Base-by-base conservation (phyloP, 2,113 vertebrate genomes). In the Pomatorhinus ruficollis region DNA sequence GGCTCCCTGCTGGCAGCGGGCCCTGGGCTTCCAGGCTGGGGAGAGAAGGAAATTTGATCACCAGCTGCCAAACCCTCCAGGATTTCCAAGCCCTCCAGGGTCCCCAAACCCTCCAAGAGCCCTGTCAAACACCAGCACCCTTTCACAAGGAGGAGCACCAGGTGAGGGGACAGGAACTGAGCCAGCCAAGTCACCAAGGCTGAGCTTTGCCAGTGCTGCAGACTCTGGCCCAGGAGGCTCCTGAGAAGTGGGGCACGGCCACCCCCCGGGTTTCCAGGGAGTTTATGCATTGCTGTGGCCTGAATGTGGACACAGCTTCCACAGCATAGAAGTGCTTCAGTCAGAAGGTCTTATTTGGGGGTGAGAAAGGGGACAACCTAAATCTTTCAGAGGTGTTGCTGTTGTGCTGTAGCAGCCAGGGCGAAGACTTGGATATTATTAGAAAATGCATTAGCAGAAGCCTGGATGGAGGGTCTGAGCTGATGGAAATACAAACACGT, bases 121-220 rank as follows among this genome's bases (percentile, higher is more conserved):
- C 30, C 72, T 5, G 5, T 39, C 47, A 24, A 37, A 63, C 31
- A 39, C 10, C 72, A 63, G 39, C 49, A 37, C 18, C 35, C 9
- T 40, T 30, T 14, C 3, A 2, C 20, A 27, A 69, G 59, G 35
- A 49, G 5, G 0, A 0, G 76, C 30, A 39, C 15, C 30, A 1
- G 35, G 7, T 10, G 59, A 20, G 66, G 56, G 2, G 14, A 15
- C 47, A 24, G 65, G 44, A 39, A 2, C 27, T 5, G 37, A 33
- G 18, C 60, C 47, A 8, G 45, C 23, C 54, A 1, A 5, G 30
- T 1, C 4, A 3, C 24, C 3, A 19, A 5, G 71, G 49, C 10
- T 17, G 27, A 72, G 40, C n/a, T 21, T 12, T 0, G 3, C 24
- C 0, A 0, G 42, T 1, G 2, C n/a, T 30, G 6, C 15, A 1